Conservation (phyloP, 2,797 vertebrate species). For the Netta rufina region DNA sequence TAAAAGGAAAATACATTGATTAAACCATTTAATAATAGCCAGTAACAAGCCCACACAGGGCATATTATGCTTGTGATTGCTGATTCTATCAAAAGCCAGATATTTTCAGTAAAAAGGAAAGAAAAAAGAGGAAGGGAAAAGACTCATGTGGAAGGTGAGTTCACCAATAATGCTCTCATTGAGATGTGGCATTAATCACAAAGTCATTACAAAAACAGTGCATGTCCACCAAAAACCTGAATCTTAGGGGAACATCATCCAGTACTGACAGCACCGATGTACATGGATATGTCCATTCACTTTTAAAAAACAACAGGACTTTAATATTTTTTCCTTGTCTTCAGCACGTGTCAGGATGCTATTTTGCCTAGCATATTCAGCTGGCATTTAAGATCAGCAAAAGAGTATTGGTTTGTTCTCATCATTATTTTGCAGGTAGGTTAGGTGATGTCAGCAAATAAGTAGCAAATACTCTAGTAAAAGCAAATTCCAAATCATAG, state of each 20-base stretch:
- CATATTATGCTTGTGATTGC: neutral
- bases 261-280: neutral
- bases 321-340: neutral
- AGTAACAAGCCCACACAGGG: neutral
- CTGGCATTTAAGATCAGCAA: neutral
- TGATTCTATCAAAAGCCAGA: neutral
- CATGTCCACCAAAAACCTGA: neutral
- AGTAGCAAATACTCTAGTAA: neutral
- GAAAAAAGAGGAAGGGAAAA: neutral
- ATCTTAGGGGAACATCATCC: neutral
- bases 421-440: fast-evolving
- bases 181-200: neutral
- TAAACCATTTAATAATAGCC: neutral
- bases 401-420: neutral
- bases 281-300: neutral
- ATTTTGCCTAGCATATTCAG: neutral
- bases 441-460: neutral
- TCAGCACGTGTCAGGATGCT: neutral
- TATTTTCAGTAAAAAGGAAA: neutral
- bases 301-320: neutral
- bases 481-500: neutral
- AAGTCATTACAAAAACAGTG: neutral
- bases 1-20: neutral
- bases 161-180: neutral
- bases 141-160: fast-evolving